Evolutionary conservation across 2,797 vertebrate genomes (phyloP), one percentile per base, ranked within the genome.

Genomic region (Psittacula derbiana): DNA sequence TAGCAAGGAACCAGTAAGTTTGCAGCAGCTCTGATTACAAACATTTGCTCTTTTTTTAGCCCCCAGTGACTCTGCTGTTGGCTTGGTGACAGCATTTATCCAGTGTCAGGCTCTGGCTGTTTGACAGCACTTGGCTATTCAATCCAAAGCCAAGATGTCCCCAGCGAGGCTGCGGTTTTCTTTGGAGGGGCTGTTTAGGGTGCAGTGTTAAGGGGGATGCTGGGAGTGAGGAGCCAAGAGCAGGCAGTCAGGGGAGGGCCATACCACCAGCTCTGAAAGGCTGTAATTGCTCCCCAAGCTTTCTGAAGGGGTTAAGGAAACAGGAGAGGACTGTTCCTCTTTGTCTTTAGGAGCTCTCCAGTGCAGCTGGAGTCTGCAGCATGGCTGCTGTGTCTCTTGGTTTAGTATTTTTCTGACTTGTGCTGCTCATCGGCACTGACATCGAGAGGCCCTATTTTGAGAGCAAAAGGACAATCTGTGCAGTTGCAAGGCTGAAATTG

Each of bases 21-120:
- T 86, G 50, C 95, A 79, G 82, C 88, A 83, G 88, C 80, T 94
- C 94, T 90, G 88, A 90, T 96, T 93, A 86, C 95, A 96, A 94
- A 97, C 93, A 70, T 94, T 96, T 96, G 92, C 76, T 95, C 93
- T 92, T 95, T 95, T 82, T 90, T 92, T 86, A 75, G 81, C 70
- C 84, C 83, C 57, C 0, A 8, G 10, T 92, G 96, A 80, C 91
- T 94, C 49, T 19, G 64, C 76, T 62, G 72, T 80, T 97, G 96
- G 96, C 96, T 92, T 10, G 88, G 92, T 90, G 96, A 97, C 96
- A 94, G 90, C 36, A 0, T 88, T 84, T 88, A 72, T 90, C 72
- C 86, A 16, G 80, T 52, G 89, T 92, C 16, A 9, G 49, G 86
- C 76, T 93, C 27, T 49, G 50, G 83, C 72, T 25, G 1, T 25